These are phyloP conservation scores for Endomychus coccineus DNA, from an alignment of 2,888 invertebrate species.

Conservation along the genomic window DNA sequence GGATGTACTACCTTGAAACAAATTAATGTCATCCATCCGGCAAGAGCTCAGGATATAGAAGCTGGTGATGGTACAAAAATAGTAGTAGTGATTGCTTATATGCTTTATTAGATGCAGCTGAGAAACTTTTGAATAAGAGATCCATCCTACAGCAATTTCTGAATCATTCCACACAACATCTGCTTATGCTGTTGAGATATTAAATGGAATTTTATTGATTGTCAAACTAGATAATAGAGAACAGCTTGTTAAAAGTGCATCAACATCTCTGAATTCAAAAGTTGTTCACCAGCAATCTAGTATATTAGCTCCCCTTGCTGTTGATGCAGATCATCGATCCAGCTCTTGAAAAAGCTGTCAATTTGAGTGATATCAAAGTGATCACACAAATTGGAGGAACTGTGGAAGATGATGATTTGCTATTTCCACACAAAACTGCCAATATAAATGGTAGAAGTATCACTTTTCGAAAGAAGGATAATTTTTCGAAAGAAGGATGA, in stretches of 20 bases:
- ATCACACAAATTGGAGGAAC: conserved; percentile 95
- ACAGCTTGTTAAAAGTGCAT: conserved; percentile 87
- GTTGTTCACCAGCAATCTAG: conserved; percentile 98
- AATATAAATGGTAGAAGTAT: conserved; percentile 88
- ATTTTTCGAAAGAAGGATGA: too few relatives aligned
- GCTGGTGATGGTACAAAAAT: conserved; percentile 99
- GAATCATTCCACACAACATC: conserved; percentile 91
- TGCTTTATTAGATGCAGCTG: conserved; percentile 87
- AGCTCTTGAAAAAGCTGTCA: conserved; percentile 62
- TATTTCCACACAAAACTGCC: conserved; percentile 82
- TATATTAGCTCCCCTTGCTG: conserved; percentile 91
- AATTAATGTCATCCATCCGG: conserved; percentile 97
- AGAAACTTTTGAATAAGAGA: conserved; percentile 88
- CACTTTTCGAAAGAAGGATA: too few relatives aligned
- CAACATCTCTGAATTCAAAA: conserved; percentile 96
- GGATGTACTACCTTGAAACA: conserved; percentile 98
- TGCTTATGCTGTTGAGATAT: conserved; percentile 66
- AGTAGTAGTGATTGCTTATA: conserved; percentile 98
- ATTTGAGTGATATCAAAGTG: conserved; percentile 94
- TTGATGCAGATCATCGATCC: conserved; percentile 78
- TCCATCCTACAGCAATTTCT: conserved; percentile 96
- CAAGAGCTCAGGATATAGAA: conserved; percentile 97
- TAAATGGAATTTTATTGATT: conserved; percentile 77
- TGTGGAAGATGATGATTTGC: conserved; percentile 95
- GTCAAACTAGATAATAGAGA: conserved; percentile 81